Percentiles rank a stretch among this genome's conserved stretches.
phyloP scores from a whole-genome alignment of 2,113 vertebrate genomes.

The Hyaena hyaena region DNA sequence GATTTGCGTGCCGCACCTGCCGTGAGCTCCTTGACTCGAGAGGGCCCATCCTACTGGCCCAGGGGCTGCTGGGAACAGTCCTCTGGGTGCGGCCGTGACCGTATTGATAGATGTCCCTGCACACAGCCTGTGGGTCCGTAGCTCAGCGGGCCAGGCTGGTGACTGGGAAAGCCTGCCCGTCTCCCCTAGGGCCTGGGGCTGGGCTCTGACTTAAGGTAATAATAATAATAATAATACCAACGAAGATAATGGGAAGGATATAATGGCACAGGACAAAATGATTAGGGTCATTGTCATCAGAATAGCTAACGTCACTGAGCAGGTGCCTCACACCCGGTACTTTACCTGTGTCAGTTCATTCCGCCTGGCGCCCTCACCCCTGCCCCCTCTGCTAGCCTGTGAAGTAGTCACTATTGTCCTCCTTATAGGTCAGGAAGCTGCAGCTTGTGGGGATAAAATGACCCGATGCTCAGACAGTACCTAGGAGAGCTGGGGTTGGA shows the following conservation, averaged over 20 bases:
- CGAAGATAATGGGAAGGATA: background rate
- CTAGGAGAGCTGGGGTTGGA: background rate
- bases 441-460: too few species aligned
- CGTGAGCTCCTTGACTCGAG: background rate
- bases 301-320: background rate
- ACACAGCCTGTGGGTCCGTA: too few species aligned
- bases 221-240: background rate
- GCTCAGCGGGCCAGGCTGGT: background rate
- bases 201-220: background rate
- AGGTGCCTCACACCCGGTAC: background rate
- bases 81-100: accelerated
- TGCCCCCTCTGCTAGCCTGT: accelerated
- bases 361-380: background rate
- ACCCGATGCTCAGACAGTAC: accelerated
- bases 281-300: accelerated
- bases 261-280: background rate
- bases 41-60: background rate
- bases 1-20: background rate
- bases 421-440: too few species aligned
- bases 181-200: background rate
- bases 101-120: background rate
- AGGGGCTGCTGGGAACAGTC: background rate
- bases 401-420: accelerated
- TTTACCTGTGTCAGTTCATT: accelerated
- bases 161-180: background rate